Evolutionary conservation across 2,113 vertebrate species (phyloP).

Genomic region (Eurypyga helias): DNA sequence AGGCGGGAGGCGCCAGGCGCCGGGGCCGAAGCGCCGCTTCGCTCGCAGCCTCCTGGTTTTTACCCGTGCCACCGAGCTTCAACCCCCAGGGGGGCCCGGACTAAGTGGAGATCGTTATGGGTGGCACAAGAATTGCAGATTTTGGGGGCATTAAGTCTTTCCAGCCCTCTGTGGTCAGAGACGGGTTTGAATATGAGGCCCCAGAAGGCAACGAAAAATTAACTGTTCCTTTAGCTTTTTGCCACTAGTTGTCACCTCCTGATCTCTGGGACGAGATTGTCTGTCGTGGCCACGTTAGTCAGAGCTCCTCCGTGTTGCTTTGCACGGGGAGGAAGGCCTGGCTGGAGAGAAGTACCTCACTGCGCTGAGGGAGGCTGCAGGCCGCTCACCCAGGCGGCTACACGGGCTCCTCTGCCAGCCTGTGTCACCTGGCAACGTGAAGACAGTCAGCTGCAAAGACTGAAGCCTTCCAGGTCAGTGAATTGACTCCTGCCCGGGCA

Average conservation of each 20-base stretch:
- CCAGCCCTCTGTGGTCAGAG: neutral
- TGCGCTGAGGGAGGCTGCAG: accelerated
- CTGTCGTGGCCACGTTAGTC: accelerated
- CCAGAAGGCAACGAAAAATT: accelerated
- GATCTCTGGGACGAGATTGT: accelerated
- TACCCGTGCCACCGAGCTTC: accelerated
- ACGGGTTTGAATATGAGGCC: accelerated
- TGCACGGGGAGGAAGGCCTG: accelerated
- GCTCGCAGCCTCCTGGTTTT: accelerated
- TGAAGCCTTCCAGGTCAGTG: neutral
- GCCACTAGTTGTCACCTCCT: neutral
- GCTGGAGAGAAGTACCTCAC: neutral
- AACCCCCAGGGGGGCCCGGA: accelerated
- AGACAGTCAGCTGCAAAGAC: neutral
- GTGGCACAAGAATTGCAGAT: accelerated
- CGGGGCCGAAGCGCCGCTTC: accelerated
- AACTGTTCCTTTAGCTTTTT: neutral
- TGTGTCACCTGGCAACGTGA: neutral
- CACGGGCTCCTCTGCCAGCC: too few relatives aligned
- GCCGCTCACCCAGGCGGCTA: accelerated
- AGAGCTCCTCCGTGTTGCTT: accelerated
- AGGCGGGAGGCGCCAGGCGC: too few relatives aligned
- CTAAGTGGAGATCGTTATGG: too few relatives aligned
- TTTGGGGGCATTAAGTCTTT: neutral
- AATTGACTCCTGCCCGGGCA: neutral